Percentiles rank a stretch among this genome's conserved stretches.
These are phyloP conservation scores for Lymantria monacha DNA, from an alignment of 2,888 invertebrate genomes.

Conservation along the genomic window DNA sequence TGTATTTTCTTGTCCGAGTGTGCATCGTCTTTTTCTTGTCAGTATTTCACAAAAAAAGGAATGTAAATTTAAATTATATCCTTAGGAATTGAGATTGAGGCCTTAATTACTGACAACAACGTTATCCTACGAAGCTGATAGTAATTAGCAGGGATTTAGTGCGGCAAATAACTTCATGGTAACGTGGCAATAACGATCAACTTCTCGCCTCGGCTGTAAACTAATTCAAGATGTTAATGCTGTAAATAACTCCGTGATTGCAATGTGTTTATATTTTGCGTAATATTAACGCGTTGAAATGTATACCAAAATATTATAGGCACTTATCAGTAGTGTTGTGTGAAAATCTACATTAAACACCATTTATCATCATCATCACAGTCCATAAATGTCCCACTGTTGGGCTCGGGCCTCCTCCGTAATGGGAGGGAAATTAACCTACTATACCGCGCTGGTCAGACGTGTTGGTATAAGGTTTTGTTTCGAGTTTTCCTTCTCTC, in stretches of 20 bases:
- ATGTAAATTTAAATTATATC: conserved; percentile 34
- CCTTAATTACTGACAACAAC: conserved; percentile 18
- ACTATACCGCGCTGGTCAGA: too few species aligned
- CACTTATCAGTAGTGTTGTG: neutral
- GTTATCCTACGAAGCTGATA: conserved; percentile 47
- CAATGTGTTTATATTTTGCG: conserved; percentile 39
- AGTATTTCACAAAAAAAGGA: too few species aligned
- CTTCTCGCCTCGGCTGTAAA: conserved; percentile 35
- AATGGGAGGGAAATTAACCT: too few species aligned
- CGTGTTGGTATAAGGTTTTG: too few species aligned
- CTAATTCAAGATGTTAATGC: conserved; percentile 47
- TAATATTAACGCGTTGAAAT: conserved; percentile 8
- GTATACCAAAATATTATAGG: conserved; percentile 10
- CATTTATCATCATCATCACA: too few species aligned
- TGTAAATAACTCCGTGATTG: conserved; percentile 45
- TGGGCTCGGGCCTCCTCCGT: too few species aligned
- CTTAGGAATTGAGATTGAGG: conserved; percentile 22
- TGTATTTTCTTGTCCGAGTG: too few species aligned
- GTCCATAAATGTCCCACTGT: too few species aligned
- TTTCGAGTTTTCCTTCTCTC: too few species aligned
- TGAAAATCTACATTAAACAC: neutral
- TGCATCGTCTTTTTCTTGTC: too few species aligned
- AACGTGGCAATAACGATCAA: conserved; percentile 49
- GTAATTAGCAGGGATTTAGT: conserved; percentile 70
- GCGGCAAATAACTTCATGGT: conserved; percentile 45